These are phyloP conservation scores for Andricus curvator DNA, from an alignment of 2,888 invertebrate species.

Conservation along the genomic window DNA sequence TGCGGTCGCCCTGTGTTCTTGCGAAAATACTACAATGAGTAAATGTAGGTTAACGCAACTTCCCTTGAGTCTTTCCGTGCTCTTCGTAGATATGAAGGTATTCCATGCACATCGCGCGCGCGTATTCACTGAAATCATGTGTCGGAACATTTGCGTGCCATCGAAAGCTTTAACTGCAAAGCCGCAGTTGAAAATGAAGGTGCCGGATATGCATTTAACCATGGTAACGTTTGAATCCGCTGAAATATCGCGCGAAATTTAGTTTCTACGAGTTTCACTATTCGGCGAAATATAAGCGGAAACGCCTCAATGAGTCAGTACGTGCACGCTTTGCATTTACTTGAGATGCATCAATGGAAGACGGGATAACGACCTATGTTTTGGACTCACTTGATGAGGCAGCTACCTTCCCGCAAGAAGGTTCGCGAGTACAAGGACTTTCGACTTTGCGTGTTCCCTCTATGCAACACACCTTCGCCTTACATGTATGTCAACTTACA, in stretches of 20 bases:
- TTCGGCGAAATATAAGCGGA: constrained; percentile 37
- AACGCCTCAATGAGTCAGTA: constrained; percentile 22
- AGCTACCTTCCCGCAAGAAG: constrained; percentile 3
- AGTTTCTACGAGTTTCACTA: constrained; percentile 34
- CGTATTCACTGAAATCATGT: constrained; percentile 24
- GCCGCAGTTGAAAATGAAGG: constrained; percentile 38
- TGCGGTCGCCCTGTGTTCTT: not conserved
- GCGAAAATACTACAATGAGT: not conserved
- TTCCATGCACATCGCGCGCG: constrained; percentile 1
- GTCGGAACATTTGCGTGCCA: constrained; percentile 32
- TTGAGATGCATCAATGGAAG: constrained; percentile 37
- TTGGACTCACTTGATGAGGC: constrained; percentile 26
- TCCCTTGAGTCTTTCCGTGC: not conserved
- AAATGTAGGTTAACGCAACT: not conserved
- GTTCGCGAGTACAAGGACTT: constrained; percentile 14
- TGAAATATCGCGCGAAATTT: constrained; percentile 40
- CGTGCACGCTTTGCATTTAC: constrained; percentile 31
- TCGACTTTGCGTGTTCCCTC: constrained; percentile 9
- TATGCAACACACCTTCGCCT: constrained; percentile 6
- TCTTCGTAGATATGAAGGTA: not conserved
- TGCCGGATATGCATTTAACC: constrained; percentile 39
- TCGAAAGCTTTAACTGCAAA: constrained; percentile 25
- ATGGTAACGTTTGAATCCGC: constrained; percentile 23
- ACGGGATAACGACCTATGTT: constrained; percentile 26
- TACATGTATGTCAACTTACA: not conserved